Evolutionary conservation across 2,113 vertebrate species (phyloP).

Genomic region (Clarias gariepinus): DNA sequence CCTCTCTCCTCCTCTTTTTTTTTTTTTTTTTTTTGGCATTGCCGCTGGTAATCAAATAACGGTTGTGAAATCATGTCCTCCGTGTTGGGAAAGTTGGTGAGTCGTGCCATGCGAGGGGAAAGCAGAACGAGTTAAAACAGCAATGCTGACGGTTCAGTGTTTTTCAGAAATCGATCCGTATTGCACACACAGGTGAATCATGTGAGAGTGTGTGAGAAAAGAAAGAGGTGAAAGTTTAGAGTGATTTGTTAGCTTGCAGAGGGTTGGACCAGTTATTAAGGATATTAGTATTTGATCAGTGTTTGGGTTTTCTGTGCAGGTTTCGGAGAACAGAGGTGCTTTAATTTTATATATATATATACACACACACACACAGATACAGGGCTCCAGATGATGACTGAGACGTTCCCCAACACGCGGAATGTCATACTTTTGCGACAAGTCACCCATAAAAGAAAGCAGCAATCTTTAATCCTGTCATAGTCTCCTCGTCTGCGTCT

Average conservation of each 20-base stretch:
- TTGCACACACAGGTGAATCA: not conserved
- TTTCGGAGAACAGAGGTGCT: not conserved
- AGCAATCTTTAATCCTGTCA: too few species aligned
- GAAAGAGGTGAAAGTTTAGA: not conserved
- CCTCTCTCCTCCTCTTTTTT: too few species aligned
- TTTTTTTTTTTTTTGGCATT: not conserved
- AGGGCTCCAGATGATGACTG: too few species aligned
- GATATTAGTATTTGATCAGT: not conserved
- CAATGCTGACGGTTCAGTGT: not conserved
- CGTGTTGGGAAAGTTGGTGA: conserved; percentile 38
- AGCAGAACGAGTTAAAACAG: not conserved
- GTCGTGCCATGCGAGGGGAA: not conserved
- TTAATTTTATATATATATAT: too few species aligned
- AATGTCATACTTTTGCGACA: too few species aligned
- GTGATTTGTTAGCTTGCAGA: not conserved
- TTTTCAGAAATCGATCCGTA: not conserved
- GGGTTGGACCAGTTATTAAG: not conserved
- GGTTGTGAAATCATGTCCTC: conserved; percentile 65
- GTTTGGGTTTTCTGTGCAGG: not conserved
- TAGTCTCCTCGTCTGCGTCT: too few species aligned
- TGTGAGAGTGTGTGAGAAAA: not conserved
- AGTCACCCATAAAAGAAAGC: too few species aligned
- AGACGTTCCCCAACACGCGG: too few species aligned
- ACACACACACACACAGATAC: too few species aligned
- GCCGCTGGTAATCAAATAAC: conserved; percentile 27